Base-by-base conservation (phyloP, 2,113 vertebrate genomes). In the Gnathonemus longibarbis region DNA sequence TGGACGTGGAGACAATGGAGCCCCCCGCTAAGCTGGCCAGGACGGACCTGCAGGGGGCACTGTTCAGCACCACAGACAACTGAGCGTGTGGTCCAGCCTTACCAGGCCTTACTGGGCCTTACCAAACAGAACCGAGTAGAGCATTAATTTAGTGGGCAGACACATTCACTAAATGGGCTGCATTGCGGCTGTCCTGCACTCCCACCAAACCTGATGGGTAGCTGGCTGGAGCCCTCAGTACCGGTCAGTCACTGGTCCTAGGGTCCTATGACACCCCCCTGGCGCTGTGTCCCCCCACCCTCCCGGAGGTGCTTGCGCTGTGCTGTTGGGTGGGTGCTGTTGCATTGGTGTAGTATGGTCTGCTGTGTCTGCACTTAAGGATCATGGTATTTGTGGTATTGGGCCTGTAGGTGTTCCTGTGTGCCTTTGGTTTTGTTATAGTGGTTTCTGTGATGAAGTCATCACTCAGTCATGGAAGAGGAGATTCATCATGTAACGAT, bases 11-110 rank as follows among this genome's bases (percentile, higher is more conserved):
- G 87, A 94, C 97, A 31, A 94, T 98, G 92, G 97, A 98, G 92
- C 97, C 97, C 0, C 97, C 97, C 0, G 95, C 96, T 88, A 98
- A 98, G 93, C 93, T 98, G 91, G 96, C 97, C 10, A 93, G 97
- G 91, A 97, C 95, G 0, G 97, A 98, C 88, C 93, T 97, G 4
- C 74, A 80, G 93, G 95, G 95, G 88, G 94, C 95, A 46, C 95
- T 96, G 31, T 96, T 96, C 91, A 92, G 93, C 42, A 94, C 94
- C 0, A 94, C 92, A 49, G 95, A 96, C 87, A 93, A 95, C 94
- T 96, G 91, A 95, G 46, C 49, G 80, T 49, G 91, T 56, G 84
- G 74, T 86, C 45, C 48, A 31, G n/a, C 56, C 19, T 21, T 56
- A 56, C 53, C 53, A 24, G 53, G 53, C 53, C 19, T 56, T 21